Evolutionary conservation across 2,888 invertebrate genomes (phyloP), one percentile per base, ranked within the genome.

Genomic region (Ferdinandea cuprea): DNA sequence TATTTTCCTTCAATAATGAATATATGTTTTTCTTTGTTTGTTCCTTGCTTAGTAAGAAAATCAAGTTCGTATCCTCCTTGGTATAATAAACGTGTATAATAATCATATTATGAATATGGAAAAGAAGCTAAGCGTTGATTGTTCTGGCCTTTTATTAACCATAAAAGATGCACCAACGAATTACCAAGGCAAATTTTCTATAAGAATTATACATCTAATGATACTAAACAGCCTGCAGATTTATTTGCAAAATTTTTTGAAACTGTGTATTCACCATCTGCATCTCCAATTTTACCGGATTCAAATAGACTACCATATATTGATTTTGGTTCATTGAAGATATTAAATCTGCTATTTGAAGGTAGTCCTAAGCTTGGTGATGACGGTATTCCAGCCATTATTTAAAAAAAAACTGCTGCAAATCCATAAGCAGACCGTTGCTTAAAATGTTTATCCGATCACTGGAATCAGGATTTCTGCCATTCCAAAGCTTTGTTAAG

Each of bases 91-190:
- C n/a, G n/a, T n/a, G n/a, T n/a, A n/a, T n/a, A n/a, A n/a, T n/a
- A n/a, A n/a, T n/a, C n/a, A n/a, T n/a, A n/a, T n/a, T n/a, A n/a
- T 28, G 6, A 50, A 28, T 48, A 8, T 28, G 7, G 50, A 50
- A 50, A 50, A 2, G 1, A 28, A 28, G 8, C 13, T 50, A 8
- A 50, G 15, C 40, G 11, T 28, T 28, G 28, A 50, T n/a, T 8
- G 7, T 50, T 50, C 15, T 50, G 50, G 50, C 28, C 30, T 28
- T 50, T 50, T 50, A 13, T 28, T 11, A 50, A 50, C 21, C n/a
- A n/a, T n/a, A n/a, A n/a, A n/a, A n/a, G n/a, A n/a, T n/a, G n/a
- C n/a, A n/a, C n/a, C n/a, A n/a, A n/a, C n/a, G n/a, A n/a, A n/a
- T n/a, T n/a, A n/a, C n/a, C n/a, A n/a, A n/a, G n/a, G n/a, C n/a